Evolutionary conservation across 2,113 vertebrate genomes (phyloP).

Genomic region (Eulemur macaco): DNA sequence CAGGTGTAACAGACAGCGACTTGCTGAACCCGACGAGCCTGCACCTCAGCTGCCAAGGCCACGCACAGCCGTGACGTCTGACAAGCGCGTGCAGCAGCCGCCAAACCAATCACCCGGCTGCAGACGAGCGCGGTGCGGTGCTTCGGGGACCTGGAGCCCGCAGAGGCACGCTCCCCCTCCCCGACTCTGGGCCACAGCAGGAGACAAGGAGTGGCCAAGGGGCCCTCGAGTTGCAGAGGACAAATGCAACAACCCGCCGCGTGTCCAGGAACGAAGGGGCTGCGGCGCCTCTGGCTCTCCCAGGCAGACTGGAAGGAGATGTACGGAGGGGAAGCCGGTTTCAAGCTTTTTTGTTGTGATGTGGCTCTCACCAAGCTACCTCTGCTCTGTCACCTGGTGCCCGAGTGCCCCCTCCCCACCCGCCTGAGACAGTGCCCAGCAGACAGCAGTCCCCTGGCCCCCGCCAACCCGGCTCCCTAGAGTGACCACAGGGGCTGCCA

Average conservation of each 20-base stretch:
- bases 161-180: neutral
- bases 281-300: neutral
- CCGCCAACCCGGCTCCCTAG: neutral
- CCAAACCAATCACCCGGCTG: accelerated
- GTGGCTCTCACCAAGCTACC: neutral
- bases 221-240: neutral
- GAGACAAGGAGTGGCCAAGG: neutral
- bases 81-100: accelerated
- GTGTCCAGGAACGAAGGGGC: neutral
- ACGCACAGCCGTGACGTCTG: no score
- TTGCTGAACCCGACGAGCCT: neutral
- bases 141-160: neutral
- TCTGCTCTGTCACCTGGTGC: neutral
- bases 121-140: accelerated
- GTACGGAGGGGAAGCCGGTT: neutral
- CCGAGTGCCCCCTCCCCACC: no score
- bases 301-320: neutral
- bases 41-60: neutral
- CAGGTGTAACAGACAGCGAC: neutral
- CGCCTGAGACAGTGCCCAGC: no score
- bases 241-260: accelerated
- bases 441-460: neutral
- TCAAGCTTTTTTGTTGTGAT: neutral
- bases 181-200: accelerated
- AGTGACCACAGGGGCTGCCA: neutral